These are phyloP conservation scores for Campoplex nolae DNA, from an alignment of 2,888 invertebrate species.

Conservation along the genomic window DNA sequence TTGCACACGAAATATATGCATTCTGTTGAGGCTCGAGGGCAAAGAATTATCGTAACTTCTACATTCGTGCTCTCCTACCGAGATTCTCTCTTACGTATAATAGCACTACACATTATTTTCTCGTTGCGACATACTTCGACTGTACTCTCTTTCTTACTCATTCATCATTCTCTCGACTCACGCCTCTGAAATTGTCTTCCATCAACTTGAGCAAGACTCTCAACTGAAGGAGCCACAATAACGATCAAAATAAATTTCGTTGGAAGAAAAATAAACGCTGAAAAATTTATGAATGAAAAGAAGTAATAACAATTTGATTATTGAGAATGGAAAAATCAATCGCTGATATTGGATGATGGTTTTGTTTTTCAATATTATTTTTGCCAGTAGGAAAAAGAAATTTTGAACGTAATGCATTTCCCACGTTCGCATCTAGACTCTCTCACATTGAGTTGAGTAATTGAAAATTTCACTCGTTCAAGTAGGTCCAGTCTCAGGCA, in stretches of 20 bases:
- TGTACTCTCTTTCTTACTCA: conserved; percentile 35
- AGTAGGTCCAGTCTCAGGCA: not conserved
- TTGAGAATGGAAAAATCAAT: not conserved
- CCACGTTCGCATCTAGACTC: not conserved
- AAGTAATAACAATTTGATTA: not conserved
- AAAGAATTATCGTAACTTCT: conserved; percentile 5
- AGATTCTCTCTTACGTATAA: conserved; percentile 10
- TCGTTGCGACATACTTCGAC: conserved; percentile 31
- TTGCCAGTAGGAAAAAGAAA: not conserved
- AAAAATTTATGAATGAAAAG: not conserved
- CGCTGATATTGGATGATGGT: not conserved
- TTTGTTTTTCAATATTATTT: not conserved
- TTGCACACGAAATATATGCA: not conserved
- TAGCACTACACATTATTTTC: conserved; percentile 27
- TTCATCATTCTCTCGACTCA: conserved; percentile 40
- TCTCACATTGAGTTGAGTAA: conserved; percentile 10
- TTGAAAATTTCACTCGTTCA: conserved; percentile 4
- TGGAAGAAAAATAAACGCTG: not conserved
- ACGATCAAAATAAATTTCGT: not conserved
- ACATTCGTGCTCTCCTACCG: not conserved
- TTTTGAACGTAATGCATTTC: not conserved
- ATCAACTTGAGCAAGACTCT: conserved; percentile 22
- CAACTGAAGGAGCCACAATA: not conserved
- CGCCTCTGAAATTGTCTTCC: conserved; percentile 23
- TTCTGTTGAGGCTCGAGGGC: conserved; percentile 7